Evolutionary conservation across 2,113 vertebrate genomes (phyloP).

Genomic region (Phycodurus eques): DNA sequence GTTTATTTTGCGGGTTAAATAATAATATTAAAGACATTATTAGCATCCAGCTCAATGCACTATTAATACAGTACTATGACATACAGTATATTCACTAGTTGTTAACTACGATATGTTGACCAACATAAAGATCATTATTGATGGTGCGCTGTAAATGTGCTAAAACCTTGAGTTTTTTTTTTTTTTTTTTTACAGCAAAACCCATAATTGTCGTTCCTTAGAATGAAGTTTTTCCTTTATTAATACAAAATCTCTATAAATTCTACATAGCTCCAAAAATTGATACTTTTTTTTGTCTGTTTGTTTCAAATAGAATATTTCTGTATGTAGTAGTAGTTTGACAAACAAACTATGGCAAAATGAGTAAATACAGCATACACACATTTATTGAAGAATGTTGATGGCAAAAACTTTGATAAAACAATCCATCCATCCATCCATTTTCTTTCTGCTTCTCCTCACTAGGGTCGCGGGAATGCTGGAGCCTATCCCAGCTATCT

Average conservation of each 20-base stretch:
- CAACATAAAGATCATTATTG: background rate
- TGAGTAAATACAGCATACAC: background rate
- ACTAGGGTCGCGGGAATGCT: too few species aligned
- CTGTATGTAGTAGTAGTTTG: background rate
- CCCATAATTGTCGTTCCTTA: too few species aligned
- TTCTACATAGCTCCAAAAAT: background rate
- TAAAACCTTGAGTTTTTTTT: background rate
- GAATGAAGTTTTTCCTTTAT: background rate
- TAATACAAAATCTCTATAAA: background rate
- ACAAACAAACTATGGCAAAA: background rate
- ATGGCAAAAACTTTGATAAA: background rate
- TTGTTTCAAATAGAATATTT: background rate
- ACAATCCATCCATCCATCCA: too few species aligned
- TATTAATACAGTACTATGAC: too few species aligned
- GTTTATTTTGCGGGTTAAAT: too few species aligned
- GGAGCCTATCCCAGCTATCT: too few species aligned
- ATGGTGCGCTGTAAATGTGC: background rate
- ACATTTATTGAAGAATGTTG: conserved; percentile 2
- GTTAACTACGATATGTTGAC: too few species aligned
- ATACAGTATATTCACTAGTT: too few species aligned
- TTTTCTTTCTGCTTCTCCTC: too few species aligned
- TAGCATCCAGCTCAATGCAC: too few species aligned
- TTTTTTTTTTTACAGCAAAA: too few species aligned
- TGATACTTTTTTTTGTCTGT: background rate
- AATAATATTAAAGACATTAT: too few species aligned